These are phyloP conservation scores for Serripes groenlandicus DNA, from an alignment of 2,888 invertebrate species.

Conservation along the genomic window DNA sequence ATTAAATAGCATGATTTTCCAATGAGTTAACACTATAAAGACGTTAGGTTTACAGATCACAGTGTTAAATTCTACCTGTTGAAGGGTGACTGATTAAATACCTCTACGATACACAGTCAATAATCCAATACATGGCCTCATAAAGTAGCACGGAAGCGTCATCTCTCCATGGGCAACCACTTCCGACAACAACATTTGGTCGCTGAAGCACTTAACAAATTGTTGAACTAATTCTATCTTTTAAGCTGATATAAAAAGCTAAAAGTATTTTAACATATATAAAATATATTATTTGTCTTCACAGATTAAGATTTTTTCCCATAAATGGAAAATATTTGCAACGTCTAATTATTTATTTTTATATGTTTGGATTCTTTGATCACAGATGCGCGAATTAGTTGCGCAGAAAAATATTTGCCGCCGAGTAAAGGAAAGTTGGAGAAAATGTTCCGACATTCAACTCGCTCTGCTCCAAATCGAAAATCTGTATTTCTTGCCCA, in stretches of 20 bases:
- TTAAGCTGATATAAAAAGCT: too few species aligned
- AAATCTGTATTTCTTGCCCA: conserved; percentile 75
- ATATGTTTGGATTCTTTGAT: conserved; percentile 34
- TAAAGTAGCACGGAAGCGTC: conserved; percentile 15
- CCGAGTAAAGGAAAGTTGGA: conserved; percentile 56
- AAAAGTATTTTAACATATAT: too few species aligned
- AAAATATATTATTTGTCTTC: too few species aligned
- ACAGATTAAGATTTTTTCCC: too few species aligned
- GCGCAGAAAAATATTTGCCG: conserved; percentile 77
- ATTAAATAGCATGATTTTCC: too few species aligned
- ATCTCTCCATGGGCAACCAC: conserved; percentile 62
- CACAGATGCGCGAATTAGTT: conserved; percentile 63
- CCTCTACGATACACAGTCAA: conserved; percentile 9
- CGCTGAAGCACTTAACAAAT: conserved; percentile 33
- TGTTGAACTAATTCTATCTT: too few species aligned
- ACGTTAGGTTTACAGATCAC: too few species aligned
- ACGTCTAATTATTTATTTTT: too few species aligned
- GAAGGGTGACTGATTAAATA: conserved; percentile 20
- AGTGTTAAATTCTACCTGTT: background rate
- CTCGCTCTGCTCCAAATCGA: conserved; percentile 65
- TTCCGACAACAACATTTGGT: conserved; percentile 43
- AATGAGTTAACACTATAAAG: too few species aligned
- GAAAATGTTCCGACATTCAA: conserved; percentile 71
- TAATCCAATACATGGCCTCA: conserved; percentile 17
- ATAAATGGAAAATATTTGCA: too few species aligned